A percentile compares a stretch with the other conserved stretches of the same genome.
Conservation (phyloP, 2,113 vertebrate genomes). For the Peromyscus leucopus region DNA sequence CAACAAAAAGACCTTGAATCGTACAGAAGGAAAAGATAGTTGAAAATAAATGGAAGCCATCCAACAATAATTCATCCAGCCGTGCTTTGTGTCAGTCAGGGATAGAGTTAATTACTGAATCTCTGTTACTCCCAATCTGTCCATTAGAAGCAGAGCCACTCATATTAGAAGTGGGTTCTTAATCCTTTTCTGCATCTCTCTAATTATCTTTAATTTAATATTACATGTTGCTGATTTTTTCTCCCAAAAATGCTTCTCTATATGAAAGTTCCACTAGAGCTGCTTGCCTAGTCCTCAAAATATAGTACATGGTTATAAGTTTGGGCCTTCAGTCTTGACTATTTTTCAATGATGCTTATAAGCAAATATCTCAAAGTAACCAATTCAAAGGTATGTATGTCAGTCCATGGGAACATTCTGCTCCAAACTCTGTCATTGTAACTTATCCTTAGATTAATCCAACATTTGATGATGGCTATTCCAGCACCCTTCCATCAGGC, state of each 20-base stretch:
- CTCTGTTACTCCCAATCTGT: background rate
- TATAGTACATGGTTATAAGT: background rate
- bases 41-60: background rate
- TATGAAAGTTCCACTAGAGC: background rate
- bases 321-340: background rate
- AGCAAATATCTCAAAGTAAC: background rate
- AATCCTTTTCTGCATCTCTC: background rate
- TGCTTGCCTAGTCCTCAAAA: background rate
- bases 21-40: background rate
- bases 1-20: background rate
- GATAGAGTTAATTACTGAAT: background rate
- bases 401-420: too few species aligned
- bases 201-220: background rate
- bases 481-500: background rate
- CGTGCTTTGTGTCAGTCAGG: background rate
- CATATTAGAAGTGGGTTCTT: background rate
- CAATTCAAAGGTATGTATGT: background rate
- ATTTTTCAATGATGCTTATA: background rate
- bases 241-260: background rate
- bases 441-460: accelerated
- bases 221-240: background rate
- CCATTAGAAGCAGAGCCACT: background rate
- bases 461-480: background rate
- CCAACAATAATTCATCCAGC: background rate
- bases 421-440: background rate